Conservation (phyloP, 2,888 invertebrate species). For the Stenodera caucasica region DNA sequence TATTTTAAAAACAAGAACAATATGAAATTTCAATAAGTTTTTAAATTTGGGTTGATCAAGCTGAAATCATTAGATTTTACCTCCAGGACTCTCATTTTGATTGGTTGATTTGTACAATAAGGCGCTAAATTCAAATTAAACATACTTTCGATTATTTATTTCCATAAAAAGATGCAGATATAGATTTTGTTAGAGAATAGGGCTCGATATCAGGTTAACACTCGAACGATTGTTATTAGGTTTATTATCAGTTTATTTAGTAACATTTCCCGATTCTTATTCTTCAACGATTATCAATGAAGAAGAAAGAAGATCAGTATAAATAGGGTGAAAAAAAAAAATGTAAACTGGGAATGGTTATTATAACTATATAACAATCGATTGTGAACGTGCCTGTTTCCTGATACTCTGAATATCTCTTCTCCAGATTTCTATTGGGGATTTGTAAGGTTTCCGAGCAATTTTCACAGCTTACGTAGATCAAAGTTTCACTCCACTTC, state of each 20-base stretch:
- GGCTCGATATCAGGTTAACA: slow-evolving; percentile 16
- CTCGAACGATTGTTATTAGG: no score
- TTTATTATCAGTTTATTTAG: not conserved
- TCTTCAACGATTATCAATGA: not conserved
- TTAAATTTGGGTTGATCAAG: no score
- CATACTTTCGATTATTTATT: no score
- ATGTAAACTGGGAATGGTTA: slow-evolving; percentile 4
- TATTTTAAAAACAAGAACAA: no score
- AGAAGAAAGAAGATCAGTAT: not conserved
- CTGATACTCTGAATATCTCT: slow-evolving; percentile 36
- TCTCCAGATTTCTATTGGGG: slow-evolving; percentile 40
- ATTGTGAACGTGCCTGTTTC: slow-evolving; percentile 29
- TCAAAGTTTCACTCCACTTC: slow-evolving; percentile 41
- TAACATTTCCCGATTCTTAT: not conserved
- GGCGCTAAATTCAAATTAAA: no score
- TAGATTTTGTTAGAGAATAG: no score
- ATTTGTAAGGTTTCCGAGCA: slow-evolving; percentile 43
- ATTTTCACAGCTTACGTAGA: slow-evolving; percentile 45
- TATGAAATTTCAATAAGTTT: no score
- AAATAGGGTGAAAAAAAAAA: slow-evolving; percentile 15
- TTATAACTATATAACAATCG: slow-evolving; percentile 33
- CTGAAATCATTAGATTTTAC: no score
- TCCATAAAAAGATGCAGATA: not conserved
- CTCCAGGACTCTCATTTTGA: no score
- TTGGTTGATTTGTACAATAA: no score